Evolutionary conservation across 2,113 vertebrate species (phyloP).

Genomic region (Brachyhypopomus gauderio): DNA sequence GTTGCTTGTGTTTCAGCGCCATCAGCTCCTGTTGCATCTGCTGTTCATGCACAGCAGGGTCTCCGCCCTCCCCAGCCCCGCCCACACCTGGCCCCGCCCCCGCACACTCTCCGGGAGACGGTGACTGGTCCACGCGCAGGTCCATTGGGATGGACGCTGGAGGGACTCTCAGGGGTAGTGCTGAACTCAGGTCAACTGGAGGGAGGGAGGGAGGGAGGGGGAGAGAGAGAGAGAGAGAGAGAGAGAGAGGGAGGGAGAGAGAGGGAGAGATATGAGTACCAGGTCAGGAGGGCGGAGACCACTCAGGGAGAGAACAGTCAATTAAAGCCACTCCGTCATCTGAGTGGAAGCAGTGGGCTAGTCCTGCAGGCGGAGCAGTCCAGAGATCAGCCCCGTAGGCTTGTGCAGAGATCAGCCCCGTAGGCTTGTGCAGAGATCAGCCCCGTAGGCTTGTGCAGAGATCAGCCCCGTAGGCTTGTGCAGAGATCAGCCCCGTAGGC

Average conservation of each 20-base stretch:
- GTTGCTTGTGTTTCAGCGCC: conserved; percentile 94
- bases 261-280: background rate
- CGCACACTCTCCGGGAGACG: too few species aligned
- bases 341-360: background rate
- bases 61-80: conserved; percentile 47
- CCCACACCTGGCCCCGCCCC: conserved; percentile 67
- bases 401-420: background rate
- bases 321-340: background rate
- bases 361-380: background rate
- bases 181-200: conserved; percentile 87
- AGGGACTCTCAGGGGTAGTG: conserved; percentile 87
- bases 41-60: conserved; percentile 82
- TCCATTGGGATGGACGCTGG: conserved; percentile 88
- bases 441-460: too few species aligned
- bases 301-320: background rate
- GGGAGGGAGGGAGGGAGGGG: background rate
- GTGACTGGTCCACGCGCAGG: conserved; percentile 87
- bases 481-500: too few species aligned
- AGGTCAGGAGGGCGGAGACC: background rate
- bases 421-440: too few species aligned
- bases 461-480: too few species aligned
- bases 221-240: background rate
- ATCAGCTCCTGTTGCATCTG: conserved; percentile 94
- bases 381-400: conserved; percentile 12
- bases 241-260: background rate